Conservation (phyloP, 2,888 invertebrate genomes). For the Neoaliturus tenellus region DNA sequence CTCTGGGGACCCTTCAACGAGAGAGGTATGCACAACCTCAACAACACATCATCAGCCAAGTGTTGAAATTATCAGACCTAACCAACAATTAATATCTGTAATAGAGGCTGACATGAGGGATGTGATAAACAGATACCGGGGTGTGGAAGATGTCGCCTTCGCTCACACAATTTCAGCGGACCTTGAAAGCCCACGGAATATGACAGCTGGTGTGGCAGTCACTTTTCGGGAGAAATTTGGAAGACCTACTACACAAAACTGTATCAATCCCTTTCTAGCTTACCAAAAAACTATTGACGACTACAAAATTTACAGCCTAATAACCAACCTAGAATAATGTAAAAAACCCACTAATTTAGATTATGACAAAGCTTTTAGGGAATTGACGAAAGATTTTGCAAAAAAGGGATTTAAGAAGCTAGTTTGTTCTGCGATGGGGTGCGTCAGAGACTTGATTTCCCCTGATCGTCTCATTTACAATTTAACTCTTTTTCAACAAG, state of each 20-base stretch:
- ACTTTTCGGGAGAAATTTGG: not conserved
- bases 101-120: not conserved
- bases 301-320: not conserved
- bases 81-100: not conserved
- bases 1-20: too few relatives aligned
- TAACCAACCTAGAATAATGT: not conserved
- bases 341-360: not conserved
- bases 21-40: too few relatives aligned
- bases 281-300: not conserved
- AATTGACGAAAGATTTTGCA: not conserved
- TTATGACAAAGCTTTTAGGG: not conserved
- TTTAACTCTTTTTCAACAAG: not conserved
- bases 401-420: not conserved
- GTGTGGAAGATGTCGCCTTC: not conserved
- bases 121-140: not conserved
- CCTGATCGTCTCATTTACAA: not conserved
- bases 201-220: constrained; percentile 13
- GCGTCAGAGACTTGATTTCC: not conserved
- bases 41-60: too few relatives aligned
- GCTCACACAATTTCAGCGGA: constrained; percentile 12
- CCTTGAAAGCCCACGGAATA: not conserved
- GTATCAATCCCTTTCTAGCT: not conserved
- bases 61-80: too few relatives aligned
- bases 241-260: not conserved
- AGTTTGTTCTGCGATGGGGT: constrained; percentile 13